Conservation (phyloP, 2,113 vertebrate species). For the Bubalus kerabau region DNA sequence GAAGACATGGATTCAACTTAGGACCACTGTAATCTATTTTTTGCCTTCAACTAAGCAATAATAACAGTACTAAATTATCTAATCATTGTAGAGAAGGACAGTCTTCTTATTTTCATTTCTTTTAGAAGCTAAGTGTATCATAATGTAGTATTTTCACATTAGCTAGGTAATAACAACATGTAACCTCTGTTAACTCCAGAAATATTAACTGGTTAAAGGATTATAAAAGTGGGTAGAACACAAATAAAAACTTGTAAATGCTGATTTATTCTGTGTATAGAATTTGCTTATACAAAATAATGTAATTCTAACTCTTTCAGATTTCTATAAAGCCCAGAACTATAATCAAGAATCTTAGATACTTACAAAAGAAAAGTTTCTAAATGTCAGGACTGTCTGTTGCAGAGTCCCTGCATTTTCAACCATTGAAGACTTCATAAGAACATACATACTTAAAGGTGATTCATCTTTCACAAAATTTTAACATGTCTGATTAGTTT, state of each 20-base stretch:
- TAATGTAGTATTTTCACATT: not conserved
- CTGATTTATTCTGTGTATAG: not conserved
- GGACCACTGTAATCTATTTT: not conserved
- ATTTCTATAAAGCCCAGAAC: not conserved
- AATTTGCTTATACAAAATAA: not conserved
- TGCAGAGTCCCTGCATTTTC: not conserved
- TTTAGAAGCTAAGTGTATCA: not conserved
- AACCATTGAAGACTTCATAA: not conserved
- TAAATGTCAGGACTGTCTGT: not conserved
- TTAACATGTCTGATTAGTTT: not conserved
- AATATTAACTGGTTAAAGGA: not conserved
- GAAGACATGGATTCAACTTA: not conserved
- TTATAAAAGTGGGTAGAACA: not conserved
- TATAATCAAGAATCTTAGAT: not conserved
- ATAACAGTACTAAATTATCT: not conserved
- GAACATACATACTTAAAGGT: not conserved
- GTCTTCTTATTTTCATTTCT: not conserved
- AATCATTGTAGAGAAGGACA: not conserved
- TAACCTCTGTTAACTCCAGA: not conserved
- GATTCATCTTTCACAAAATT: not conserved
- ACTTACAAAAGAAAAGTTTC: not conserved
- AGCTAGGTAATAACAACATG: not conserved
- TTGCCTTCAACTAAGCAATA: not conserved
- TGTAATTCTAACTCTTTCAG: not conserved
- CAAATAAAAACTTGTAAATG: not conserved